These are phyloP conservation scores for Lottia gigantea DNA, from an alignment of 2,888 invertebrate genomes.

Conservation along the genomic window DNA sequence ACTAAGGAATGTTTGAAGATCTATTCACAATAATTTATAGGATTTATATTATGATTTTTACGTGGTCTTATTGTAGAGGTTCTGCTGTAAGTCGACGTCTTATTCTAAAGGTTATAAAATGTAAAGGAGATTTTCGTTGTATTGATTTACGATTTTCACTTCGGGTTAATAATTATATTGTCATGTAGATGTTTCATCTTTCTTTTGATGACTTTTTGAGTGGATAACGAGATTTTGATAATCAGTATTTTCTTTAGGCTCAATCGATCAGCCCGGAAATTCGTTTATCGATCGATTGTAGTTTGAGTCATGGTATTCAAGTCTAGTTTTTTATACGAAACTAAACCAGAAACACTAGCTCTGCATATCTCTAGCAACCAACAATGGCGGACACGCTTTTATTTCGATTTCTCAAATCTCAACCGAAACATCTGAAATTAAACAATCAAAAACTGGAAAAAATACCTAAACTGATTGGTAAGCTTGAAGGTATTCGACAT, in stretches of 20 bases:
- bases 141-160: too few species aligned
- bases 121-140: too few species aligned
- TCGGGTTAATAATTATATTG: too few species aligned
- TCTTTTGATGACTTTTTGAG: neutral
- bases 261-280: neutral
- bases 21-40: too few species aligned
- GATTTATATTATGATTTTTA: too few species aligned
- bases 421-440: slow-evolving; percentile 60
- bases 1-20: too few species aligned
- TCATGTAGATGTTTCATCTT: too few species aligned
- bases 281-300: neutral
- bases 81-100: too few species aligned
- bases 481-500: slow-evolving; percentile 52
- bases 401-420: slow-evolving; percentile 53
- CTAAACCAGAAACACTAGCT: neutral
- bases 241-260: neutral
- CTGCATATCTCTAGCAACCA: slow-evolving; percentile 24
- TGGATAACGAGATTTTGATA: neutral
- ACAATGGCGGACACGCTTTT: slow-evolving; percentile 64
- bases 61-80: too few species aligned
- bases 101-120: too few species aligned
- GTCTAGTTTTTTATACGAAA: slow-evolving; percentile 1
- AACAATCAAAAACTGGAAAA: slow-evolving; percentile 61
- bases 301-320: neutral
- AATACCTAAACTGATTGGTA: slow-evolving; percentile 61